phyloP scores from a whole-genome alignment of 2,113 vertebrate species.

The Isichthys henryi region DNA sequence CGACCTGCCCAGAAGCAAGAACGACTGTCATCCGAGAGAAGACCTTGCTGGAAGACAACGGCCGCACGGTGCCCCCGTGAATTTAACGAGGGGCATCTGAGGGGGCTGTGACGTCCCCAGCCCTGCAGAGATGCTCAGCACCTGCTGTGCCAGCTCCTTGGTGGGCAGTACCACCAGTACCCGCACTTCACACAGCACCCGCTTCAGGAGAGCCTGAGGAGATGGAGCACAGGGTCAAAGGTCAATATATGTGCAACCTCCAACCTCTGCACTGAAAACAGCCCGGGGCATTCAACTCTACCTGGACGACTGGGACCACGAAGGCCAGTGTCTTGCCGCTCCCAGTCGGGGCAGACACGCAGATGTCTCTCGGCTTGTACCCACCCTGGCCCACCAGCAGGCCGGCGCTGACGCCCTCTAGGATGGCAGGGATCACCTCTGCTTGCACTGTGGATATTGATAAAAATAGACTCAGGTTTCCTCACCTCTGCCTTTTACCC shows the following conservation, averaged over 20 bases:
- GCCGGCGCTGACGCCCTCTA: slow-evolving; percentile 63
- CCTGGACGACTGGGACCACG: slow-evolving; percentile 86
- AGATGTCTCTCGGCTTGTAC: slow-evolving; percentile 78
- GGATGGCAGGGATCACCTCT: slow-evolving; percentile 81
- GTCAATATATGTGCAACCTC: background rate
- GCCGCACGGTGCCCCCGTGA: no score
- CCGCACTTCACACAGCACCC: slow-evolving; percentile 76
- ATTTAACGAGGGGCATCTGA: background rate
- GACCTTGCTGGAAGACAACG: background rate
- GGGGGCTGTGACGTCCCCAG: background rate
- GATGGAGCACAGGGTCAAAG: background rate
- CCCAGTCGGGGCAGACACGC: slow-evolving; percentile 89
- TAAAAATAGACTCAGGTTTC: background rate
- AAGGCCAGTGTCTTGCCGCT: slow-evolving; percentile 92
- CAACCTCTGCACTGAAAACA: background rate
- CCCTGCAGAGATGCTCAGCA: slow-evolving; percentile 27
- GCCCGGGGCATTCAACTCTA: slow-evolving; percentile 29
- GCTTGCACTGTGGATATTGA: slow-evolving; percentile 67
- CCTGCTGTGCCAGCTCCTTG: slow-evolving; percentile 95
- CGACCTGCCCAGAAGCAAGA: slow-evolving; percentile 61
- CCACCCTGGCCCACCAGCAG: slow-evolving; percentile 73
- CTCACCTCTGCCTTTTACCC: background rate
- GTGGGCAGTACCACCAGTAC: slow-evolving; percentile 84
- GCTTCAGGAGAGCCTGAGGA: slow-evolving; percentile 66
- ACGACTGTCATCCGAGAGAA: background rate